Evolutionary conservation across 2,888 invertebrate genomes (phyloP), one percentile per base, ranked within the genome.

Genomic region (Orgyia antiqua): DNA sequence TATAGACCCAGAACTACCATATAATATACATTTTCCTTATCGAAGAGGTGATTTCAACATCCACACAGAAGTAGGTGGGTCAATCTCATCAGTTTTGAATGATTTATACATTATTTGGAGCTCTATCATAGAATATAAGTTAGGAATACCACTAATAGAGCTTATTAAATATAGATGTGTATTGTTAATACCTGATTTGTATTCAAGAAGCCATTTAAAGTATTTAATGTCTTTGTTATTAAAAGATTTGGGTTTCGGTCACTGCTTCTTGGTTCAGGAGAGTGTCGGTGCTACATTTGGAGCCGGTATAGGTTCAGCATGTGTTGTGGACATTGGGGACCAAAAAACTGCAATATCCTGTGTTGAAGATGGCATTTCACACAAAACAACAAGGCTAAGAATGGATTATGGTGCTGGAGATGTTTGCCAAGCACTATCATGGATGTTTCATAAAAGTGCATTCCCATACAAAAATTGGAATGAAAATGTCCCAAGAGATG

Each of bases 321-420:
- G 98, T 78, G 96, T 98, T 1, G 94, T 98, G 0, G 97, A 98
- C 68, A 92, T 98, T 29, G 98, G 98, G 0, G 97, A 97, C 65
- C 96, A 97, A 68, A 98, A 98, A 83, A 96, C 96, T 0, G 95
- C 97, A 0, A 93, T 98, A 10, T 96, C 96, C 1, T 98, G 98
- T 80, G 96, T 98, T 1, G 98, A 98, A 82, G 98, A 98, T 86
- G 97, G 97, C 1, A 94, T 98, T 38, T 97, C 97, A 12, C 95
- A 96, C 59, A 91, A 93, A 47, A 92, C 93, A 43, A 96, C 97
- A 0, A 87, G 97, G 60, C 90, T 92, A 58, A 79, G 94, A 29
- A 89, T 97, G 87, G 94, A 95, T 50, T 96, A 96, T 63, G 97
- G 97, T 2, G 95, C 96, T 2, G 93, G 94, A 7, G 98, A 98